These are phyloP conservation scores for Bothrops alternatus DNA, from an alignment of 2,797 vertebrate species.

Conservation along the genomic window DNA sequence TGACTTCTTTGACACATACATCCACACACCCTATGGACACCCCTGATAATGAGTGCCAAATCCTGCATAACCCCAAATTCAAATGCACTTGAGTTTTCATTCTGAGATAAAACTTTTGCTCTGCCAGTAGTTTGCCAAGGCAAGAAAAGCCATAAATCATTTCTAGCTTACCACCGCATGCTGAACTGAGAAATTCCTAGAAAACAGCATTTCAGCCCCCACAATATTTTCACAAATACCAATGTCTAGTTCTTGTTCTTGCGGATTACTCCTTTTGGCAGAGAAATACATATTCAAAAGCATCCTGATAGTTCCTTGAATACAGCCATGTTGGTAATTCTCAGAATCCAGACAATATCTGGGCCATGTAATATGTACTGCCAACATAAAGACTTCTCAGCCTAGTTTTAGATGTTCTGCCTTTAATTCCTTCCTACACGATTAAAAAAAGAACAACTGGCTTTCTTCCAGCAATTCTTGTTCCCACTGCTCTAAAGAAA, in stretches of 20 bases:
- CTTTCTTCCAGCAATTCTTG: background rate
- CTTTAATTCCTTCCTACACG: background rate
- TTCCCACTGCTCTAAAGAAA: background rate
- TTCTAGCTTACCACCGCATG: constrained; percentile 8
- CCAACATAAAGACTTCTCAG: background rate
- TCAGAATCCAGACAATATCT: constrained; percentile 9
- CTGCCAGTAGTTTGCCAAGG: background rate
- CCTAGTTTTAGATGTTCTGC: background rate
- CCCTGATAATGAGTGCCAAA: background rate
- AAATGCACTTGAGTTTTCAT: background rate
- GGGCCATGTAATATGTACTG: background rate
- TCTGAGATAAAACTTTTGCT: background rate
- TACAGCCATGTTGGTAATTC: background rate
- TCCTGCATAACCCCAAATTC: background rate
- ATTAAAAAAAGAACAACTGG: background rate
- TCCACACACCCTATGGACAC: background rate
- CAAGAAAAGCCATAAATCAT: constrained; percentile 4
- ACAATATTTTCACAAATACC: background rate
- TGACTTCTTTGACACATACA: background rate
- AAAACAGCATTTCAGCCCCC: background rate
- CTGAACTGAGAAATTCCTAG: constrained; percentile 22
- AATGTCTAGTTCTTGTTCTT: background rate
- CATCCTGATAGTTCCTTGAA: constrained; percentile 10
- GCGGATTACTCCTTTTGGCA: background rate
- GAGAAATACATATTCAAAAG: background rate